phyloP scores from a whole-genome alignment of 2,797 vertebrate species.

The Ceyx erithaca region DNA sequence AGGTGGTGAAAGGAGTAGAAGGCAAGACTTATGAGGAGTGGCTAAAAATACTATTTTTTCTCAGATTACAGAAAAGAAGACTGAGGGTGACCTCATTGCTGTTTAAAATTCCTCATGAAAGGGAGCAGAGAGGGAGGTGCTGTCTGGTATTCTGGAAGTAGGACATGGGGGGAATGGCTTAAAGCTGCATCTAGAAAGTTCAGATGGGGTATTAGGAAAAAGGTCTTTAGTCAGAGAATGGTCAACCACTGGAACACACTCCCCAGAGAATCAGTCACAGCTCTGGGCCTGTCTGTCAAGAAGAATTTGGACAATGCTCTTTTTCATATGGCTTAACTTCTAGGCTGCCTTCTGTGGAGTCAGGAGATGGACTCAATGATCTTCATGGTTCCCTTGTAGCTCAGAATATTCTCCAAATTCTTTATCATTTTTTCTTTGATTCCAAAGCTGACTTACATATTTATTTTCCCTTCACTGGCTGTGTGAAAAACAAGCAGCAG shows the following conservation, averaged over 20 bases:
- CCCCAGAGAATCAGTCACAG: neutral
- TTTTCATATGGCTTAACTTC: neutral
- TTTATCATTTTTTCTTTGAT: neutral
- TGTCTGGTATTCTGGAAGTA: neutral
- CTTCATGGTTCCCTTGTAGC: rapidly evolving
- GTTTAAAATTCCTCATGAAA: neutral
- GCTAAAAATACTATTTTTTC: neutral
- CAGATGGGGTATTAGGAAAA: neutral
- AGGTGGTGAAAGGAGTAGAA: neutral
- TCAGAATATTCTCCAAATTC: neutral
- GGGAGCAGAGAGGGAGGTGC: neutral
- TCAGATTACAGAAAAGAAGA: neutral
- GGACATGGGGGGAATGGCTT: rapidly evolving
- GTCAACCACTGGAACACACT: neutral
- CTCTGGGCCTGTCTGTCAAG: neutral
- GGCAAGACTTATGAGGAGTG: neutral
- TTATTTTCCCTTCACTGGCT: neutral
- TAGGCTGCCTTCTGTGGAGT: neutral
- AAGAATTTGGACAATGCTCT: neutral
- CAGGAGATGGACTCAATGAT: neutral
- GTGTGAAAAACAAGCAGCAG: neutral
- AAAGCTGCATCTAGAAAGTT: neutral
- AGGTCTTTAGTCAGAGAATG: neutral
- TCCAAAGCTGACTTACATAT: neutral
- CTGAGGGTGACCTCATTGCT: neutral